Conservation (phyloP, 2,113 vertebrate genomes). For the Labeo catla region DNA sequence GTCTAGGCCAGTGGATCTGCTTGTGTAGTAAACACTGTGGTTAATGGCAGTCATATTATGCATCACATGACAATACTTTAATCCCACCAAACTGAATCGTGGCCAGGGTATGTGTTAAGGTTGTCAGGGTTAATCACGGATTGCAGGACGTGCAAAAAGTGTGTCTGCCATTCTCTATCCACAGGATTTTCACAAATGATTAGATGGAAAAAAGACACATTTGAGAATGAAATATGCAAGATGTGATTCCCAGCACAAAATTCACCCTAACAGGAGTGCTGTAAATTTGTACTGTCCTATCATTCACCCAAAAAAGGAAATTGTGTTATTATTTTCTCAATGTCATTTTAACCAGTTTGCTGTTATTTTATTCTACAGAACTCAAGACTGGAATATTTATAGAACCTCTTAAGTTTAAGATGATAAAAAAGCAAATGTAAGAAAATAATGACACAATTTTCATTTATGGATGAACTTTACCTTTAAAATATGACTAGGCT, state of each 20-base stretch:
- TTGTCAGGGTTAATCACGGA: conserved; percentile 1
- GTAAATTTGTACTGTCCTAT: not conserved
- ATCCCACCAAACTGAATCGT: not conserved
- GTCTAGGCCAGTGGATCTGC: not conserved
- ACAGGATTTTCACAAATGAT: conserved; percentile 10
- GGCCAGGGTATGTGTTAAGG: conserved; percentile 1
- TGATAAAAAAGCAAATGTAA: no score
- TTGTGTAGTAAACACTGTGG: conserved; percentile 22
- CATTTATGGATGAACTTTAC: not conserved
- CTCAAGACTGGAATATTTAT: not conserved
- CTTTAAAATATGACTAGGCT: not conserved
- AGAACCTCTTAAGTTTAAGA: not conserved
- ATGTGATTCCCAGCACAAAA: not conserved
- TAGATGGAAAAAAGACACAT: not conserved
- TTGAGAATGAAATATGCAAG: not conserved
- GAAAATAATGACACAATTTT: not conserved
- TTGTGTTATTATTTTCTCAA: not conserved
- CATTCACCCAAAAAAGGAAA: not conserved
- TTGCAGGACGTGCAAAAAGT: conserved; percentile 1
- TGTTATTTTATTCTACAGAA: not conserved
- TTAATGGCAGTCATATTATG: conserved; percentile 1
- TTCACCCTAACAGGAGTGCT: not conserved
- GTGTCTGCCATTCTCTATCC: not conserved
- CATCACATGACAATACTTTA: conserved; percentile 14
- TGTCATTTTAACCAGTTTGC: not conserved